Evolutionary conservation across 2,888 invertebrate genomes (phyloP).

Genomic region (Polydrusus pterygomalis): DNA sequence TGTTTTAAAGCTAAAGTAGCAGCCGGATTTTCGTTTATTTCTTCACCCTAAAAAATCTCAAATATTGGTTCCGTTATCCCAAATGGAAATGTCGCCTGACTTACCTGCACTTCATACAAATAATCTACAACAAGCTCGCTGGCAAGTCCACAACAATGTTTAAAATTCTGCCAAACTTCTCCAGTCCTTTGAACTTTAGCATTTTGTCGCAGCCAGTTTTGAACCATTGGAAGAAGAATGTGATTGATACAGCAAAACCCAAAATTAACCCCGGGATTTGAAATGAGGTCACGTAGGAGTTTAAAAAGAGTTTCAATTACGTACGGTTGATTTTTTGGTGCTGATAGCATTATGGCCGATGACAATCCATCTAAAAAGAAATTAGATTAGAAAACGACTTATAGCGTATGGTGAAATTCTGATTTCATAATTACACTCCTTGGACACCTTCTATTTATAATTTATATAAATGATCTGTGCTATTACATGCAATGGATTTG

Average conservation of each 20-base stretch:
- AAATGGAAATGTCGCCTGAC: background rate
- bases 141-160: conserved; percentile 94
- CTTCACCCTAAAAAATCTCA: conserved; percentile 42
- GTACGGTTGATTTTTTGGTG: conserved; percentile 85
- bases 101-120: conserved; percentile 82
- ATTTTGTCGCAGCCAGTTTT: conserved; percentile 90
- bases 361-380: conserved; percentile 82
- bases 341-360: conserved; percentile 87
- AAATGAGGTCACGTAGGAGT: conserved; percentile 83
- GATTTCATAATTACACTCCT: no score
- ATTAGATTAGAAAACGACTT: background rate
- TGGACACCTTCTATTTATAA: no score
- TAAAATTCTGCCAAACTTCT: conserved; percentile 92
- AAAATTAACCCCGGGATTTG: conserved; percentile 90
- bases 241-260: conserved; percentile 95
- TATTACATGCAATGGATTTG: no score
- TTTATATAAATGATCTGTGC: no score
- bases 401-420: no score
- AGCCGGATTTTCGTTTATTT: conserved; percentile 73
- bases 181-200: conserved; percentile 79
- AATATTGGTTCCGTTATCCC: no score
- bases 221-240: conserved; percentile 91
- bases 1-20: conserved; percentile 90
- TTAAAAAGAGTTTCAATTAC: conserved; percentile 92
- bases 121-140: conserved; percentile 94